Evolutionary conservation across 2,888 invertebrate species (phyloP).

Genomic region (Fissipunctia ypsillon): DNA sequence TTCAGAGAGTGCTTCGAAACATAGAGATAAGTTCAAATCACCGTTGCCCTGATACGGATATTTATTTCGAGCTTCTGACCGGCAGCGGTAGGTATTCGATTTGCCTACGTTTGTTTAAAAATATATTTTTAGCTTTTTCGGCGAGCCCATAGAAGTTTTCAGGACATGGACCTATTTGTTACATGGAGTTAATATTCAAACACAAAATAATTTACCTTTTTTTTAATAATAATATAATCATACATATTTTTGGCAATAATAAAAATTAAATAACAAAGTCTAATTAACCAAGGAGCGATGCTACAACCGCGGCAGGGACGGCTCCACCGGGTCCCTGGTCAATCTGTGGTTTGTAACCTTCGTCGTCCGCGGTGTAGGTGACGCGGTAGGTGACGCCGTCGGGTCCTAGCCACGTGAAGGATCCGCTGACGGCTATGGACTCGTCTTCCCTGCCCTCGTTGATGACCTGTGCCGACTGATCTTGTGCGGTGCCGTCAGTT

Average conservation of each 20-base stretch:
- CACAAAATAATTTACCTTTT: constrained; percentile 1
- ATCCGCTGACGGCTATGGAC: constrained; percentile 78
- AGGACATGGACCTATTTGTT: background rate
- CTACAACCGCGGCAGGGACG: constrained; percentile 62
- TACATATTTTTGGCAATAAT: constrained; percentile 54
- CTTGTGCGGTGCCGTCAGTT: constrained; percentile 84
- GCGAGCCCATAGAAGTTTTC: background rate
- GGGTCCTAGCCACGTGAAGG: constrained; percentile 81
- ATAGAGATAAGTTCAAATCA: background rate
- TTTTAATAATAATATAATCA: constrained; percentile 31
- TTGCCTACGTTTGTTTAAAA: background rate
- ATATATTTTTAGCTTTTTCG: background rate
- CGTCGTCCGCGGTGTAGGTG: constrained; percentile 86
- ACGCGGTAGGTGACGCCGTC: constrained; percentile 85
- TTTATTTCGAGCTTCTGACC: background rate
- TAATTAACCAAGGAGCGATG: constrained; percentile 62
- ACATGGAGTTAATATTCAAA: background rate
- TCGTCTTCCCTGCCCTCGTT: constrained; percentile 70
- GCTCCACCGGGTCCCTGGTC: constrained; percentile 72
- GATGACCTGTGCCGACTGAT: constrained; percentile 83
- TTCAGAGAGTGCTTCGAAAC: background rate
- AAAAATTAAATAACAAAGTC: constrained; percentile 35
- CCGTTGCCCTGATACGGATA: background rate
- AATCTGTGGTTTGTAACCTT: constrained; percentile 82
- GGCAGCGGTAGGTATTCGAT: background rate